Conservation (phyloP, 2,888 invertebrate species). For the Helobdella robusta region DNA sequence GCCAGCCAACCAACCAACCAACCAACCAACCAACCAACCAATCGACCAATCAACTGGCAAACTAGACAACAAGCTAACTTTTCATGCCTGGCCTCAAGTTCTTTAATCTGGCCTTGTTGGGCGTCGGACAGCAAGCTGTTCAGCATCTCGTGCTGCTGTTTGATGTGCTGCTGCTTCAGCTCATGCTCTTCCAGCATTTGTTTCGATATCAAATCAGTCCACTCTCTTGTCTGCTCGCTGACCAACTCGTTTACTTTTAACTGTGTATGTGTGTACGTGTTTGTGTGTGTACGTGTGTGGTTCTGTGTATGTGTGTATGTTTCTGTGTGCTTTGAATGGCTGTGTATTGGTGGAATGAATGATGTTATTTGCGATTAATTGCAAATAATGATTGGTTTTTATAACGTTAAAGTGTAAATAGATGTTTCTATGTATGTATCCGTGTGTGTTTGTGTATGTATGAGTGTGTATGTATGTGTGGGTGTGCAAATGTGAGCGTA, state of each 20-base stretch:
- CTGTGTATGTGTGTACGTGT: no score
- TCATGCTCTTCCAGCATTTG: conserved; percentile 71
- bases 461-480: no score
- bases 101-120: conserved; percentile 68
- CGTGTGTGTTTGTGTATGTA: no score
- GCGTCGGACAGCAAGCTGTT: conserved; percentile 80
- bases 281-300: conserved; percentile 38
- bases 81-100: conserved; percentile 78
- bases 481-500: no score
- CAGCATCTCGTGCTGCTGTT: conserved; percentile 78
- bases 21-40: not conserved
- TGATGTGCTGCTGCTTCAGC: conserved; percentile 60
- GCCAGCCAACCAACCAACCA: not conserved
- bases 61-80: no score
- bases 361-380: not conserved
- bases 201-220: conserved; percentile 78
- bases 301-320: not conserved
- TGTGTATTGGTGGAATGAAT: no score
- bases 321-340: not conserved
- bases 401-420: no score
- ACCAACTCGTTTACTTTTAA: conserved; percentile 59
- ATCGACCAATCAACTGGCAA: not conserved
- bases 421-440: no score
- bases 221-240: conserved; percentile 81
- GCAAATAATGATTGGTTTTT: not conserved